A percentile compares a stretch with the other conserved stretches of the same genome.
phyloP scores from a whole-genome alignment of 2,888 invertebrate genomes.

The Teleiodes luculella region DNA sequence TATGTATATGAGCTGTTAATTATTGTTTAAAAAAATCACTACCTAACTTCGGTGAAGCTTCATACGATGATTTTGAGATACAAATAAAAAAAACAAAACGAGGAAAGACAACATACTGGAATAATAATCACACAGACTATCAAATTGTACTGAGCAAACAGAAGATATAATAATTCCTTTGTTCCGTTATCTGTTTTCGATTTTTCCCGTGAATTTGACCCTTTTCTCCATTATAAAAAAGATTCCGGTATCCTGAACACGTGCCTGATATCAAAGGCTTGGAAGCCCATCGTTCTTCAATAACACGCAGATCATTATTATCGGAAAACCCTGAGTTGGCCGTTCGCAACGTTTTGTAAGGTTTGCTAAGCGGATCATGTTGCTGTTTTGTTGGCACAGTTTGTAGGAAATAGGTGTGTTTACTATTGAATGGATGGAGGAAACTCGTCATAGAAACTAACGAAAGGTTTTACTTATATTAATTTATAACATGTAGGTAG shows the following conservation, averaged over 20 bases:
- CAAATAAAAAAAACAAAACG: too few relatives aligned
- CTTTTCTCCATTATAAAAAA: neutral
- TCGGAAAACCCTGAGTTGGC: neutral
- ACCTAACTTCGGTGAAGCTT: too few relatives aligned
- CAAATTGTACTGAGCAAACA: too few relatives aligned
- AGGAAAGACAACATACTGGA: too few relatives aligned
- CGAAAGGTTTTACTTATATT: too few relatives aligned
- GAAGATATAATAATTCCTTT: neutral
- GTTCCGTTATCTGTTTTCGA: neutral
- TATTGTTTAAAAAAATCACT: too few relatives aligned
- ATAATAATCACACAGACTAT: too few relatives aligned
- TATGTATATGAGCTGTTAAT: too few relatives aligned
- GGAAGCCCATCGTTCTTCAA: constrained; percentile 14
- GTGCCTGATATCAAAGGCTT: neutral
- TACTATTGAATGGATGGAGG: neutral
- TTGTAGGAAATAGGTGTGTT: neutral
- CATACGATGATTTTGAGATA: too few relatives aligned
- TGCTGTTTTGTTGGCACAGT: neutral
- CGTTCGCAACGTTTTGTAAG: constrained; percentile 6
- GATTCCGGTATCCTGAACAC: neutral
- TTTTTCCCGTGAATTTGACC: neutral
- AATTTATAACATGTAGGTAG: too few relatives aligned
- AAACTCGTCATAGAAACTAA: too few relatives aligned
- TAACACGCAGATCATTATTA: constrained; percentile 12
- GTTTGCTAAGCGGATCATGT: constrained; percentile 4